phyloP scores from a whole-genome alignment of 2,888 invertebrate species.

The Agriopis leucophaearia region DNA sequence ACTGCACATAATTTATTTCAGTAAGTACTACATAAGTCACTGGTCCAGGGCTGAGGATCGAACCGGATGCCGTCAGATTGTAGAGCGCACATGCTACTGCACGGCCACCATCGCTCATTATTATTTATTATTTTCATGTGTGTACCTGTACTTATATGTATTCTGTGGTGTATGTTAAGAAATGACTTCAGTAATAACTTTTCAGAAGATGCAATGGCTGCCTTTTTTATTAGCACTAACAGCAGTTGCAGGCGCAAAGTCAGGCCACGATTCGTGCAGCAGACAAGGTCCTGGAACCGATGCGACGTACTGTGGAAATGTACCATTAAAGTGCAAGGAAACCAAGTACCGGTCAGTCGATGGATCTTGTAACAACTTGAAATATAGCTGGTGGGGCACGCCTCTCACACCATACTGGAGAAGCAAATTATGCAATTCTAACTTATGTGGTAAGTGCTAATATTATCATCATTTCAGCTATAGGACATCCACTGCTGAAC shows the following conservation, averaged over 20 bases:
- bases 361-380: conserved; percentile 43
- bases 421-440: conserved; percentile 19
- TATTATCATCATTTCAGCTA: too few relatives aligned
- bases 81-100: too few relatives aligned
- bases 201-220: background rate
- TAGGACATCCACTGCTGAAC: too few relatives aligned
- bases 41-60: too few relatives aligned
- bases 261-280: background rate
- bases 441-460: conserved; percentile 36
- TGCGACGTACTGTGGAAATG: background rate
- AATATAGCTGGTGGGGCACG: conserved; percentile 32
- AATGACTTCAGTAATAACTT: background rate
- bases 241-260: background rate
- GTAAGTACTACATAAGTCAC: too few relatives aligned
- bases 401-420: conserved; percentile 30
- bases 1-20: too few relatives aligned
- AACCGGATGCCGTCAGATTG: too few relatives aligned
- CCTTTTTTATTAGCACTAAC: background rate
- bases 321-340: conserved; percentile 14
- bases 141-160: too few relatives aligned
- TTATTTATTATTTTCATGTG: too few relatives aligned
- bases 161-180: too few relatives aligned
- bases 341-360: conserved; percentile 36
- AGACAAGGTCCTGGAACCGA: background rate
- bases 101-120: too few relatives aligned